Evolutionary conservation across 2,113 vertebrate species (phyloP).

Genomic region (Corythornis cristatus): DNA sequence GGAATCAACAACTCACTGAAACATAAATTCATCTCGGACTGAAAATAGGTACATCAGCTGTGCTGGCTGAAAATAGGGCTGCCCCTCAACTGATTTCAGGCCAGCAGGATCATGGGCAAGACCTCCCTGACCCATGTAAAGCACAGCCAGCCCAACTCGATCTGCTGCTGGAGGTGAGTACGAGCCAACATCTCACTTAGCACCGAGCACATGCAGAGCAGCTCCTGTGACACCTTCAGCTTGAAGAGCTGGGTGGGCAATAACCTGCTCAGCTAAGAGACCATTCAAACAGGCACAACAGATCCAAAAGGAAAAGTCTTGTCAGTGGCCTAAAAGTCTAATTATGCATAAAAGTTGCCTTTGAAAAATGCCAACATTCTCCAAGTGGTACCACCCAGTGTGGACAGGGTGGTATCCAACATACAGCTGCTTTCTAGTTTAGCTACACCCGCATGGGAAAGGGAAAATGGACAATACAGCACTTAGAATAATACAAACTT

Average conservation of each 20-base stretch:
- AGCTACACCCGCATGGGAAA: not conserved
- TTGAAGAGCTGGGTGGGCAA: not conserved
- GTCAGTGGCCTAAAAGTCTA: not conserved
- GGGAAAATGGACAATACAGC: fast-evolving
- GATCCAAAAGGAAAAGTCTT: not conserved
- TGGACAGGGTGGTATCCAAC: not conserved
- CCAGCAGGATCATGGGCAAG: not conserved
- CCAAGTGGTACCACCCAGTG: fast-evolving
- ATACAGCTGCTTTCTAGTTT: not conserved
- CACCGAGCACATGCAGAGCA: not conserved
- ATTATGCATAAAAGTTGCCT: not conserved
- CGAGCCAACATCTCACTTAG: not conserved
- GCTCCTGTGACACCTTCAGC: not conserved
- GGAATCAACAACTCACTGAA: not conserved
- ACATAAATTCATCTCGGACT: not conserved
- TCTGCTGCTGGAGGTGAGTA: not conserved
- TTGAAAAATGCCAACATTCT: not conserved
- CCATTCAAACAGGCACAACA: not conserved
- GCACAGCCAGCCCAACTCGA: not conserved
- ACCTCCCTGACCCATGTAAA: not conserved
- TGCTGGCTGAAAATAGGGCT: not conserved
- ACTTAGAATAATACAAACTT: not conserved
- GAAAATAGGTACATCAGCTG: not conserved
- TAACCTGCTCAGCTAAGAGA: not conserved
- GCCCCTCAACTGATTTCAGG: not conserved